Evolutionary conservation across 2,113 vertebrate genomes (phyloP).

Genomic region (Picathartes gymnocephalus): DNA sequence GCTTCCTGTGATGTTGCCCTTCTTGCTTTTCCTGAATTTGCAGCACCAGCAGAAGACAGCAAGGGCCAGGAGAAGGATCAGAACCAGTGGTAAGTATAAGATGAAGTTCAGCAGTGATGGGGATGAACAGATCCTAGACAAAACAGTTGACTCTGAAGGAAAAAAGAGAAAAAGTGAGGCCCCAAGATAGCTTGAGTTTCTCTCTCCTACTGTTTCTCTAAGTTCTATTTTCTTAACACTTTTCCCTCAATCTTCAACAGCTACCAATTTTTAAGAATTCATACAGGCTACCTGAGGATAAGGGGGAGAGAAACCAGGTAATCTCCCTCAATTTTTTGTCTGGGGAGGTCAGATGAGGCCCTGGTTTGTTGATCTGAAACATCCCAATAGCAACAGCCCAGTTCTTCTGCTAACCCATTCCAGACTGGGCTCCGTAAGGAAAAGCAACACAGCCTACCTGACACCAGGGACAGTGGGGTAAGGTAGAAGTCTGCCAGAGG

Average conservation of each 20-base stretch:
- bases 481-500: not conserved
- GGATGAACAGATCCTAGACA: conserved; percentile 62
- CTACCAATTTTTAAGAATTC: not conserved
- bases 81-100: conserved; percentile 9
- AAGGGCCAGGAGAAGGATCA: conserved; percentile 23
- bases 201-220: not conserved
- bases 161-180: not conserved
- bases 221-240: not conserved
- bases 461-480: not conserved
- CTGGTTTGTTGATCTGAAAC: not conserved
- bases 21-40: not conserved
- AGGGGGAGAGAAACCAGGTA: not conserved
- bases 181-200: not conserved
- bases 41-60: not conserved
- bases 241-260: not conserved
- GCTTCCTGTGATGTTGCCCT: not conserved
- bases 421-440: not conserved
- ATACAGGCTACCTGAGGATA: not conserved
- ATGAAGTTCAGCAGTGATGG: conserved; percentile 55
- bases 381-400: not conserved
- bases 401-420: not conserved
- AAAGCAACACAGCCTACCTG: not conserved
- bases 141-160: conserved; percentile 38
- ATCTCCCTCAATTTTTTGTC: not conserved
- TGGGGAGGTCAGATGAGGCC: not conserved